phyloP scores from a whole-genome alignment of 2,797 vertebrate species.

The Pangasius krempfi region DNA sequence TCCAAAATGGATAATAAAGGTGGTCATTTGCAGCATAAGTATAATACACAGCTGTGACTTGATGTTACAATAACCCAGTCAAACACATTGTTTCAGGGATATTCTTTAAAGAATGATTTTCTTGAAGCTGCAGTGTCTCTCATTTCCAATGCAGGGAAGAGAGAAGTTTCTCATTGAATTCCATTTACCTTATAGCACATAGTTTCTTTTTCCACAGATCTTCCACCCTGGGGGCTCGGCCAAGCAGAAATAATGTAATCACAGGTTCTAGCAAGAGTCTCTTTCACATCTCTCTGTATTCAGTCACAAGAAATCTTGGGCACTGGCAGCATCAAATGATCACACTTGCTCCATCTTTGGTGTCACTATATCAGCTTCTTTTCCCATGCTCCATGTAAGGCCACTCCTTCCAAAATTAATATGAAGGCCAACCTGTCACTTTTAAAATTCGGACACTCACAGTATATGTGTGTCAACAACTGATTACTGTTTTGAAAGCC shows the following conservation, averaged over 20 bases:
- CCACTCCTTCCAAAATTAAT: neutral
- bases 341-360: conserved; percentile 10
- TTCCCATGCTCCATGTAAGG: neutral
- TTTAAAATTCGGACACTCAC: neutral
- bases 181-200: conserved; percentile 18
- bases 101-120: conserved; percentile 1
- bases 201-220: conserved; percentile 17
- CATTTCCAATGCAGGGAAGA: neutral
- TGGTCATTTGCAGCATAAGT: neutral
- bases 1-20: conserved; percentile 10
- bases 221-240: neutral
- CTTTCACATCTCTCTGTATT: conserved; percentile 31
- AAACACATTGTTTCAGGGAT: neutral
- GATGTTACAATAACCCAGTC: neutral
- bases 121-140: conserved; percentile 4
- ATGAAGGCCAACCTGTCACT: neutral
- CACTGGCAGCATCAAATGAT: conserved; percentile 30
- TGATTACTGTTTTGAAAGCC: conserved; percentile 26
- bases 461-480: conserved; percentile 3
- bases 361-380: neutral
- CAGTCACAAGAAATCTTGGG: conserved; percentile 30
- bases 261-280: conserved; percentile 33
- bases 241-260: conserved; percentile 39
- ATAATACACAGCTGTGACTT: neutral
- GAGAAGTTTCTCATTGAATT: conserved; percentile 31